These are phyloP conservation scores for Scolanthus callimorphus DNA, from an alignment of 92 coral and sea anemone genomes.

Conservation along the genomic window DNA sequence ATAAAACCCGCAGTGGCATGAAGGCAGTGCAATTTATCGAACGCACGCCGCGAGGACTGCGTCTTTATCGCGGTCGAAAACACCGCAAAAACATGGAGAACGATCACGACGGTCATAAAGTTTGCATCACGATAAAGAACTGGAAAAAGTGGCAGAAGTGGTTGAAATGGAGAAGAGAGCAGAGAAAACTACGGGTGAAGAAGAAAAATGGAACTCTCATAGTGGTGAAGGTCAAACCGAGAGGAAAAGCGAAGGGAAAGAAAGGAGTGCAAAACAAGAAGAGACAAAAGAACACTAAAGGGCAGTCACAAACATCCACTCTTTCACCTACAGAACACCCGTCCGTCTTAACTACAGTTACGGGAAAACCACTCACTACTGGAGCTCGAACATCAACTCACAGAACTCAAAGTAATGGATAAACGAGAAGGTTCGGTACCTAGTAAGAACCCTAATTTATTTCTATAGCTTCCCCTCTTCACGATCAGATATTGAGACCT, in stretches of 20 bases:
- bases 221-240: too few species aligned
- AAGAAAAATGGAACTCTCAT: constrained; percentile 6
- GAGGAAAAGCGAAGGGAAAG: background rate
- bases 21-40: constrained; percentile 91
- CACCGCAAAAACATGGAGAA: constrained; percentile 21
- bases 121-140: constrained; percentile 52
- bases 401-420: too few species aligned
- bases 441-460: too few species aligned
- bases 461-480: too few species aligned
- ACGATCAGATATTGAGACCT: too few species aligned
- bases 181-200: constrained; percentile 15
- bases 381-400: too few species aligned
- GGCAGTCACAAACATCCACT: too few species aligned
- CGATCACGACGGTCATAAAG: constrained; percentile 20
- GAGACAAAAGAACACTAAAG: too few species aligned
- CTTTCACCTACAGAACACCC: too few species aligned
- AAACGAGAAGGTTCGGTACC: too few species aligned
- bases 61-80: constrained; percentile 60
- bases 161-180: constrained; percentile 44
- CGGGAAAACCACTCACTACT: too few species aligned
- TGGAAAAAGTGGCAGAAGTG: constrained; percentile 77
- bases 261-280: background rate
- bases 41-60: constrained; percentile 54
- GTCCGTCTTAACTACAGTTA: too few species aligned
- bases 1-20: constrained; percentile 37